Evolutionary conservation across 2,113 vertebrate genomes (phyloP).

Genomic region (Eubucco bourcierii): DNA sequence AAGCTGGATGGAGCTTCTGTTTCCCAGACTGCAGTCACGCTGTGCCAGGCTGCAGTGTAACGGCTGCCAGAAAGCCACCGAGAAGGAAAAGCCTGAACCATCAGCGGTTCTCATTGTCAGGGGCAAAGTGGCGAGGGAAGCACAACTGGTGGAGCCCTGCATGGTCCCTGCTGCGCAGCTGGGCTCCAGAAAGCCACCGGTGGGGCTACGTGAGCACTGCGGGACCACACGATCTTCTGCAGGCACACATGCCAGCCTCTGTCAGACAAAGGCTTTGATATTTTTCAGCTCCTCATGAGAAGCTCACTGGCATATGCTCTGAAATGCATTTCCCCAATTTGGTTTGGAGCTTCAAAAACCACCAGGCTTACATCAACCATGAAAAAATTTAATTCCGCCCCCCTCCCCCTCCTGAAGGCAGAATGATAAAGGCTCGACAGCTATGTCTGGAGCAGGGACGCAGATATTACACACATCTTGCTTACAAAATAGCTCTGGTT

Average conservation of each 20-base stretch:
- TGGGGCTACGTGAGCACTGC: neutral
- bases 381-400: slow-evolving; percentile 34
- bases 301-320: slow-evolving; percentile 25
- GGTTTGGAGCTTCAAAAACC: slow-evolving; percentile 34
- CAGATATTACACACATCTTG: slow-evolving; percentile 37
- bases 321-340: slow-evolving; percentile 17
- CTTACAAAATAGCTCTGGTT: slow-evolving; percentile 46
- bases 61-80: neutral
- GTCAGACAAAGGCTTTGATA: slow-evolving; percentile 6
- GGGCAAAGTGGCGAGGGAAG: neutral
- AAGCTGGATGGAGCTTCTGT: neutral
- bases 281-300: neutral
- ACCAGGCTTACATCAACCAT: neutral
- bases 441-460: slow-evolving; percentile 10
- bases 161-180: neutral
- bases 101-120: neutral
- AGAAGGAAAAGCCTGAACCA: neutral
- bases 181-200: neutral
- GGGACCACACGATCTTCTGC: neutral
- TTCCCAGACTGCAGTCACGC: neutral
- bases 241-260: neutral
- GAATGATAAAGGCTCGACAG: slow-evolving; percentile 49
- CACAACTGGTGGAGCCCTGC: neutral
- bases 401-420: slow-evolving; percentile 25
- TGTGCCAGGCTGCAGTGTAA: neutral